Evolutionary conservation across 2,113 vertebrate genomes (phyloP), one percentile per base, ranked within the genome.

Genomic region (Chauna torquata): DNA sequence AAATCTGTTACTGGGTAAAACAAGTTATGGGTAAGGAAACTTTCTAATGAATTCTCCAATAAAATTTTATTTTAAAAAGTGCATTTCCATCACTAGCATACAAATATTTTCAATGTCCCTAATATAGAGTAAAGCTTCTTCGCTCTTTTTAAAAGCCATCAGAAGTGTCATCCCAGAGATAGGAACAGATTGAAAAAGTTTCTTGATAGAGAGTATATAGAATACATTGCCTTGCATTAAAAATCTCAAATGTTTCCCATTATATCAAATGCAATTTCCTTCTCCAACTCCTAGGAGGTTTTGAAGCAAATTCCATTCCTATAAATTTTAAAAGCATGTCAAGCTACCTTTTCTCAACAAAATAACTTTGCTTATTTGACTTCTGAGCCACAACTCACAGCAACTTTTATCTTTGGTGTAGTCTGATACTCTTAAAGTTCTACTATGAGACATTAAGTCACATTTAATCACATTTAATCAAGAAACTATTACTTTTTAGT

Each of bases 391-490:
- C 0, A 1, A 62, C 16, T 66, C 57, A 76, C 50, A 71, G 45
- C 20, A 90, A 71, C 19, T 30, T 57, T 74, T 82, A 15, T 45
- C 36, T 92, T 94, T 75, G 30, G 9, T 2, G 1, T 71, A 62
- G 12, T 54, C 19, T 45, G 24, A 4, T 18, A 17, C 9, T 66
- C 59, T 71, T 57, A 42, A 80, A 95, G 82, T 54, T 61, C 18
- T 40, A 68, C 28, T 78, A 58, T 20, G 80, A 86, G 49, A 28
- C 18, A 57, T 68, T 86, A 94, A 93, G 49, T n/a, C 52, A 85
- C 19, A 78, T 95, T 97, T 97, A 97, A 95, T 95, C 83, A 94
- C n/a, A 57, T 71, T 93, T 70, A 92, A 90, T 96, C 54, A 95
- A 93, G 59, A 92, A 94, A 80, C 27, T 17, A 57, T 74, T 95